These are phyloP conservation scores for Heptranchias perlo DNA, from an alignment of 2,113 vertebrate species.

Conservation along the genomic window DNA sequence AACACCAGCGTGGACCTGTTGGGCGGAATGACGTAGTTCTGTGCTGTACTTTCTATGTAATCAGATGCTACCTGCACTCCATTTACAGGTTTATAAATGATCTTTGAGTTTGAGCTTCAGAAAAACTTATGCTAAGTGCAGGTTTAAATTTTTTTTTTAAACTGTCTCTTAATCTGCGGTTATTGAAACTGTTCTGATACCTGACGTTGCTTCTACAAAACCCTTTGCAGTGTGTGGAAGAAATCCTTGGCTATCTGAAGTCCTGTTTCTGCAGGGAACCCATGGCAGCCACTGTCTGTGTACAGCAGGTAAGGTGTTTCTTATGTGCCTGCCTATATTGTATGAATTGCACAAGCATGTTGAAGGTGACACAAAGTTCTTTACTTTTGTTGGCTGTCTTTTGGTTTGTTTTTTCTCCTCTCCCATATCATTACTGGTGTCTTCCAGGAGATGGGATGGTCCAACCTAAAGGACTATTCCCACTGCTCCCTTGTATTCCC, in stretches of 20 bases:
- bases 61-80: not conserved
- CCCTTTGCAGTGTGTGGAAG: conserved; percentile 81
- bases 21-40: not conserved
- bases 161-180: not conserved
- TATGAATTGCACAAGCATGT: not conserved
- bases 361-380: not conserved
- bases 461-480: not conserved
- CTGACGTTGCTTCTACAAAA: not conserved
- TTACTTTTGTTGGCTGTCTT: not conserved
- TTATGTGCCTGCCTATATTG: not conserved
- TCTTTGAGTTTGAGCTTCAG: conserved; percentile 18
- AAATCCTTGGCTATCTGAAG: conserved; percentile 88
- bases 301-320: conserved; percentile 77
- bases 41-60: not conserved
- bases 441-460: not conserved
- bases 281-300: conserved; percentile 89
- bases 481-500: not conserved
- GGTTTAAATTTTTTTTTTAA: not conserved
- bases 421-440: not conserved
- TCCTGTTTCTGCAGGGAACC: conserved; percentile 92
- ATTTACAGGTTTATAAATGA: not conserved
- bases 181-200: not conserved
- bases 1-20: not conserved
- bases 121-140: accelerated
- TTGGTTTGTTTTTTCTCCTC: not conserved